Evolutionary conservation across 2,888 invertebrate species (phyloP), one percentile per base, ranked within the genome.

Genomic region (Ormia ochracea): DNA sequence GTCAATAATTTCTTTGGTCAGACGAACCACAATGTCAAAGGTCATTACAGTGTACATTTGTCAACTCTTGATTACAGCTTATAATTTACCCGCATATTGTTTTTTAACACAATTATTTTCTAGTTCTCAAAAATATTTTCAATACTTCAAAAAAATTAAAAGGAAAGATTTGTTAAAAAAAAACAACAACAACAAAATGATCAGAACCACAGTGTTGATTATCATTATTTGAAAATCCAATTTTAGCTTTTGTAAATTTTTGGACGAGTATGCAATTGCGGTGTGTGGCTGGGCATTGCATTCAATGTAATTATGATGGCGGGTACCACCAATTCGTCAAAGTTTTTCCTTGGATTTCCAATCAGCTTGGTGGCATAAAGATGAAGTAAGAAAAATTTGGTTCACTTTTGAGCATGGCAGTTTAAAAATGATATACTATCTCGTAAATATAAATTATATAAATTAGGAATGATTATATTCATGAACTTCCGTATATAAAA

Each of bases 21-120:
- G 17, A 7, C 14, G 9, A 19, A 9, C 9, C 19, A 10, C 4
- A 4, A 19, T 19, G 9, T 10, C 3, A 21, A 19, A 1, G 21
- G 43, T 45, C 21, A 45, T 45, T 45, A 5, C 12, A 0, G 21
- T 21, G 12, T 45, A 4, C 4, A 21, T 45, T 41, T 41, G 14
- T 36, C 38, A 52, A 38, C 17, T 17, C 36, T 65, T 38, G 21
- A 70, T 45, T 58, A 48, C 26, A 58, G 50, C 45, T 70, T 31
- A 41, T 70, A 50, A 70, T 59, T 43, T 63, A 54, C 72, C 72
- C 72, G 61, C 72, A 73, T 73, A 54, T 63, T 2, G 23, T 26
- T 36, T 36, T 19, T n/a, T 41, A 66, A 36, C 1, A 12, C 12
- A n/a, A 52, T 41, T 66, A 41, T 12, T 59, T 52, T 19, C 41